Conservation (phyloP, 2,888 invertebrate genomes). For the Hirtodrosophila duncani region DNA sequence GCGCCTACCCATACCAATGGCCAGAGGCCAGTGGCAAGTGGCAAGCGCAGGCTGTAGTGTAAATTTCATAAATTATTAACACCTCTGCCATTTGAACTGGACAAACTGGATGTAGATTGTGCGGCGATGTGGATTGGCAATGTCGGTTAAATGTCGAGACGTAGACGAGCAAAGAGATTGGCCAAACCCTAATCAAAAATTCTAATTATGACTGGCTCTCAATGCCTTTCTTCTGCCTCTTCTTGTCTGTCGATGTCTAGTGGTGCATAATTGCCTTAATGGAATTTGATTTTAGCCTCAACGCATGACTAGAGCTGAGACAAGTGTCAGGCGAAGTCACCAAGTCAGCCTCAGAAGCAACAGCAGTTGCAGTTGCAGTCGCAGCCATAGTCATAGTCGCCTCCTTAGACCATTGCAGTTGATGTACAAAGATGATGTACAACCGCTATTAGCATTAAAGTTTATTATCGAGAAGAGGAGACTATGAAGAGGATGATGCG, state of each 20-base stretch:
- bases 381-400: slow-evolving; percentile 26
- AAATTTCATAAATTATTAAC: slow-evolving; percentile 69
- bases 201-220: slow-evolving; percentile 50
- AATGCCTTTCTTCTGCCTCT: slow-evolving; percentile 9
- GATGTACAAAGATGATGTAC: slow-evolving; percentile 75
- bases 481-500: background rate
- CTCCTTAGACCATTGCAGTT: slow-evolving; percentile 50
- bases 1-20: slow-evolving; percentile 11
- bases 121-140: background rate
- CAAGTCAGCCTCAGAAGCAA: background rate
- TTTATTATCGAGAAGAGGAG: slow-evolving; percentile 66
- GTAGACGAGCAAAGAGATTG: slow-evolving; percentile 6
- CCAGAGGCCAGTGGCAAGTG: slow-evolving; percentile 10
- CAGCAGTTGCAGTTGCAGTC: too few species aligned
- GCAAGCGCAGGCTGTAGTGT: slow-evolving; percentile 17
- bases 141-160: slow-evolving; percentile 11
- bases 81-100: slow-evolving; percentile 74
- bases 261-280: slow-evolving; percentile 65
- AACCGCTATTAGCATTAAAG: slow-evolving; percentile 75
- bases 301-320: slow-evolving; percentile 16
- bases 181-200: slow-evolving; percentile 47
- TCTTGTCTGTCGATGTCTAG: slow-evolving; percentile 10
- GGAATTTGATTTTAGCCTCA: slow-evolving; percentile 67
- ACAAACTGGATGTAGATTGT: slow-evolving; percentile 51
- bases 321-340: slow-evolving; percentile 22